Evolutionary conservation across 2,113 vertebrate genomes (phyloP).

Genomic region (Eleginops maclovinus): DNA sequence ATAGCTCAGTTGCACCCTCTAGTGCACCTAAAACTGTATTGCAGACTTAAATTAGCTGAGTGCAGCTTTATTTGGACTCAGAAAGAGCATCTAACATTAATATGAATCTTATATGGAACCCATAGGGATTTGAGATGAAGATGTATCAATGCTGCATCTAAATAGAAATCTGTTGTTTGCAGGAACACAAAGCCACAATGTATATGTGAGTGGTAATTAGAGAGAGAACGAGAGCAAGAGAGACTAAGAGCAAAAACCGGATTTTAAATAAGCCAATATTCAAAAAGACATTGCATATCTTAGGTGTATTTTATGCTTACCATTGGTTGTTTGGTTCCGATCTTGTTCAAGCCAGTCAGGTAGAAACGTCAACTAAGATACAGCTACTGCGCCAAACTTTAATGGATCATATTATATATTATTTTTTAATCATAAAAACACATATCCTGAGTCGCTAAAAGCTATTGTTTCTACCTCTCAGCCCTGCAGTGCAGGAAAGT

Average conservation of each 20-base stretch:
- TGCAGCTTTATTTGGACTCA: neutral
- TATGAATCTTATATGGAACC: neutral
- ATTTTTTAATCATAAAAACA: no score
- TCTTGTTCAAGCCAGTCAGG: no score
- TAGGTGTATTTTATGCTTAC: no score
- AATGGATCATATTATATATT: no score
- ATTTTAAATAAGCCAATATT: no score
- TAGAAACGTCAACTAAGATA: no score
- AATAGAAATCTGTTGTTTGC: neutral
- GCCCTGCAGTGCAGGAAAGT: neutral
- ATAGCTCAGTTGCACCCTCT: conserved; percentile 36
- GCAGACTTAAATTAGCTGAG: neutral
- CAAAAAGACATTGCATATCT: no score
- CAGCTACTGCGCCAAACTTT: no score
- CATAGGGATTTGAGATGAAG: neutral
- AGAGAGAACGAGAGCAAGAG: neutral
- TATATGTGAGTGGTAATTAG: neutral
- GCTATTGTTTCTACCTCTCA: neutral
- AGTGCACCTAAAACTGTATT: conserved; percentile 4
- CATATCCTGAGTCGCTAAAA: no score
- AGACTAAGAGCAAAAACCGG: no score
- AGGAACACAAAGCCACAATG: neutral
- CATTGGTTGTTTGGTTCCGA: no score
- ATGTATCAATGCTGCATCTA: neutral
- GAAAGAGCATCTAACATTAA: neutral